These are phyloP conservation scores for Corythoichthys haematopterus DNA, from an alignment of 2,113 vertebrate genomes.

Conservation along the genomic window DNA sequence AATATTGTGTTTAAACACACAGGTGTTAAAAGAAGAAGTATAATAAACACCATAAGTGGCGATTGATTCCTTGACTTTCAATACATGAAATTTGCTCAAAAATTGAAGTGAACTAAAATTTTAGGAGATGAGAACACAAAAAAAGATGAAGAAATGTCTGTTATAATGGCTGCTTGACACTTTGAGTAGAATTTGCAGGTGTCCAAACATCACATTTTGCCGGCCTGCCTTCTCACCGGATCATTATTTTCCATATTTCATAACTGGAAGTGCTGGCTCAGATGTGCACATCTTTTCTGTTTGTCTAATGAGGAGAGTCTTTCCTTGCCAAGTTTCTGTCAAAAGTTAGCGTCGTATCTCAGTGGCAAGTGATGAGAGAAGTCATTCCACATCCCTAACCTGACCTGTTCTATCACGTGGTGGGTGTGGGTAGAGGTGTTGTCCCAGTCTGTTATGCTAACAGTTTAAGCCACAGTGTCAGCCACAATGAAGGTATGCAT, in stretches of 20 bases:
- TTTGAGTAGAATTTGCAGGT: conserved; percentile 50
- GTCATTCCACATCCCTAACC: conserved; percentile 45
- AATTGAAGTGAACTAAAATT: background rate
- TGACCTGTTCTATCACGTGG: conserved; percentile 63
- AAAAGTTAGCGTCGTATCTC: conserved; percentile 29
- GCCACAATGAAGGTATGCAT: conserved; percentile 63
- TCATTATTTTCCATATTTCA: conserved; percentile 19
- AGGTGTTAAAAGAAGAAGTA: too few relatives aligned
- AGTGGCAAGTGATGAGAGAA: conserved; percentile 57
- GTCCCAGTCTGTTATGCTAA: conserved; percentile 39
- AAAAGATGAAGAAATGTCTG: background rate
- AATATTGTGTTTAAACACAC: too few relatives aligned
- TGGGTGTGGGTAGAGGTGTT: conserved; percentile 33
- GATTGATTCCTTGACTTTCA: too few relatives aligned
- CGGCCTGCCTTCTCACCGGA: conserved; percentile 27
- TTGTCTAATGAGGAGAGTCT: conserved; percentile 60
- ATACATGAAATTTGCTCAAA: too few relatives aligned
- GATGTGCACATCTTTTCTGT: conserved; percentile 66
- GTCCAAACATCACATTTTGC: conserved; percentile 57
- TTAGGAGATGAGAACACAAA: conserved; percentile 18
- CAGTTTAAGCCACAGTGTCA: conserved; percentile 41
- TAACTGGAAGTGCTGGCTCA: conserved; percentile 47
- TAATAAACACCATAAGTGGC: too few relatives aligned
- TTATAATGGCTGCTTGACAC: conserved; percentile 10
- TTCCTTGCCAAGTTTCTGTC: conserved; percentile 73